A percentile compares a stretch with the other conserved stretches of the same genome.
These are phyloP conservation scores for Sisyra nigra DNA, from an alignment of 2,888 invertebrate species.

Conservation along the genomic window DNA sequence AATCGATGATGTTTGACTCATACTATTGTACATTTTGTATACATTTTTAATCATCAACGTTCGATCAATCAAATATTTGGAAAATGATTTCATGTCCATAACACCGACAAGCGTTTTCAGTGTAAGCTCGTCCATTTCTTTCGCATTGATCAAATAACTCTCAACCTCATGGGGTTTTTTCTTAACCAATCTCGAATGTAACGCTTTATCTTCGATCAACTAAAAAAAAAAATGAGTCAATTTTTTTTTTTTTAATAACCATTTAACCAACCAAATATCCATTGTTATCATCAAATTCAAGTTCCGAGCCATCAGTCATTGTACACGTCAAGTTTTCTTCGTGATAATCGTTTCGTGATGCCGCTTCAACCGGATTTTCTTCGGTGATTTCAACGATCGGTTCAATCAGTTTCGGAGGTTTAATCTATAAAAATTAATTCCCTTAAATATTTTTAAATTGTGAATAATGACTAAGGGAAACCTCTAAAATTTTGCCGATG, in stretches of 20 bases:
- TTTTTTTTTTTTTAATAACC: too few relatives aligned
- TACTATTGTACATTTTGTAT: constrained; percentile 1
- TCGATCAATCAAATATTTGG: constrained; percentile 16
- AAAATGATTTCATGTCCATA: constrained; percentile 21
- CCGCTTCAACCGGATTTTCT: neutral
- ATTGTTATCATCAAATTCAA: too few relatives aligned
- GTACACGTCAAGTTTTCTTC: too few relatives aligned
- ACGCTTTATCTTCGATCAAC: neutral
- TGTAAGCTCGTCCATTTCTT: constrained; percentile 10
- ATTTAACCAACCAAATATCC: too few relatives aligned
- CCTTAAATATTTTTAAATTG: too few relatives aligned
- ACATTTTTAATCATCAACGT: constrained; percentile 15
- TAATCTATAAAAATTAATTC: too few relatives aligned
- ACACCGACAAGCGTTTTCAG: constrained; percentile 19
- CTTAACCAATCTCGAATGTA: constrained; percentile 3
- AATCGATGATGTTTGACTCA: neutral
- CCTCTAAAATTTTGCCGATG: constrained; percentile 15
- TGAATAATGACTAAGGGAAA: too few relatives aligned
- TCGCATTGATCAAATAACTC: too few relatives aligned
- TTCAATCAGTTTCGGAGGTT: too few relatives aligned
- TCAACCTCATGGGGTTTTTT: neutral
- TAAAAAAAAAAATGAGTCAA: too few relatives aligned
- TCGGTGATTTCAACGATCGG: neutral
- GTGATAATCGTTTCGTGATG: too few relatives aligned
- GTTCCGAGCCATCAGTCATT: too few relatives aligned